A percentile compares a stretch with the other conserved stretches of the same genome.
Evolutionary conservation across 2,113 vertebrate genomes (phyloP).

Genomic region (Crotalus horridus): DNA sequence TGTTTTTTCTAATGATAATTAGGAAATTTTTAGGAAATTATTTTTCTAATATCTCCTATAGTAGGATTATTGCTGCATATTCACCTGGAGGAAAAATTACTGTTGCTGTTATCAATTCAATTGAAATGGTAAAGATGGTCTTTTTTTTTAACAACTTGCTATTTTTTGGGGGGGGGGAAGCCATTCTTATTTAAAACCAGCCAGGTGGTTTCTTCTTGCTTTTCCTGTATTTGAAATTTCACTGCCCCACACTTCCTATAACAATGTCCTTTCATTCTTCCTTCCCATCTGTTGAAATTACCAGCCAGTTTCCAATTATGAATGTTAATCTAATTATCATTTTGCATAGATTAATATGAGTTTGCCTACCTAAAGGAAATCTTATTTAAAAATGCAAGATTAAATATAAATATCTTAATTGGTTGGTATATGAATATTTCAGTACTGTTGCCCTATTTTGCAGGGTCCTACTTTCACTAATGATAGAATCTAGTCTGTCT

Average conservation of each 20-base stretch:
- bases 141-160: background rate
- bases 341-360: background rate
- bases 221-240: background rate
- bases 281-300: constrained; percentile 1
- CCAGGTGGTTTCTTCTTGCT: background rate
- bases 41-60: background rate
- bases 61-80: background rate
- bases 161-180: background rate
- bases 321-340: constrained; percentile 5
- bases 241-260: background rate
- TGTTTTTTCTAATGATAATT: background rate
- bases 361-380: background rate
- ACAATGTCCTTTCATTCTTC: background rate
- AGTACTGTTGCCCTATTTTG: background rate
- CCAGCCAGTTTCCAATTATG: constrained; percentile 1
- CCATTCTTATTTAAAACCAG: background rate
- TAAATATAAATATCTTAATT: background rate
- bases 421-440: background rate
- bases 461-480: background rate
- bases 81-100: background rate
- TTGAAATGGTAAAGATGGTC: background rate
- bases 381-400: background rate
- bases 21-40: background rate
- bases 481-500: background rate
- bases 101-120: background rate